Evolutionary conservation across 2,113 vertebrate genomes (phyloP).

Genomic region (Chaetorhynchus papuensis): DNA sequence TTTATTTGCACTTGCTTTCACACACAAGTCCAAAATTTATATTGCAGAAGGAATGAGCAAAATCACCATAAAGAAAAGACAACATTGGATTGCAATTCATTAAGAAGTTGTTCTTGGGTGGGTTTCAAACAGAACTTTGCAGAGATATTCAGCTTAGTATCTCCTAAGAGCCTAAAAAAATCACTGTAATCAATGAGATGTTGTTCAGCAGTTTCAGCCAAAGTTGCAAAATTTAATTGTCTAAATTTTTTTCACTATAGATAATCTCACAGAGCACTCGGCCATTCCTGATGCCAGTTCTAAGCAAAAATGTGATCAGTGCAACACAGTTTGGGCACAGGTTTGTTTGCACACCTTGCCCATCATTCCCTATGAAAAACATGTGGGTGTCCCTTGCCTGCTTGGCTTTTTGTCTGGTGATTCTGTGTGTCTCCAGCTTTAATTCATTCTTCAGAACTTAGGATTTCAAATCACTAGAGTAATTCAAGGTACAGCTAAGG

Average conservation of each 20-base stretch:
- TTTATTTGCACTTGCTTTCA: background rate
- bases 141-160: background rate
- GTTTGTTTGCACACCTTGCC: background rate
- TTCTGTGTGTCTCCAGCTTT: background rate
- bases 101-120: background rate
- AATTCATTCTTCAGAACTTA: background rate
- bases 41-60: background rate
- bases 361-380: background rate
- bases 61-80: background rate
- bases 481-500: background rate
- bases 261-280: background rate
- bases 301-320: background rate
- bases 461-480: background rate
- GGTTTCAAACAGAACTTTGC: background rate
- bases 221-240: conserved; percentile 13
- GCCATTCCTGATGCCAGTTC: background rate
- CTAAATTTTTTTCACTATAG: background rate
- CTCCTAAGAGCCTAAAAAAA: background rate
- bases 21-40: background rate
- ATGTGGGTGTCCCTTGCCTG: accelerated
- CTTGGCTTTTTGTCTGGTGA: background rate
- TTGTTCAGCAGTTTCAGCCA: background rate
- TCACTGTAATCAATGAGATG: background rate
- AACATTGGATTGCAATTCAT: background rate
- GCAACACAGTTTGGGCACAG: background rate